Base-by-base conservation (phyloP, 2,888 invertebrate genomes). In the Xanthia icteritia region DNA sequence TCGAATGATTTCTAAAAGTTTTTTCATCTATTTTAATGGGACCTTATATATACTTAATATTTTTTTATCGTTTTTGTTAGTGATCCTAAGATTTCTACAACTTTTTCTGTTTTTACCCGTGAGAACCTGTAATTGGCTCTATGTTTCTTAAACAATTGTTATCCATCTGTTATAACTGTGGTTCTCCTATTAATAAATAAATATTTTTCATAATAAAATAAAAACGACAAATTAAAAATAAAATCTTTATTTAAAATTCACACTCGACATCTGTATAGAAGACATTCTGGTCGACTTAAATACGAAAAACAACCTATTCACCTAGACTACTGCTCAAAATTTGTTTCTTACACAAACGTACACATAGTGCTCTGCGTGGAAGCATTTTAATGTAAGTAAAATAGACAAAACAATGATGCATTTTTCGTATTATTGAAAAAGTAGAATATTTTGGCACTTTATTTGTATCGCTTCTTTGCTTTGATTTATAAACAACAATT, bases 171-270 rank as follows among this genome's bases (percentile, higher is more conserved):
- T n/a, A n/a, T n/a, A n/a, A n/a, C n/a, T n/a, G n/a, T n/a, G n/a
- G n/a, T n/a, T n/a, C n/a, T n/a, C n/a, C n/a, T n/a, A n/a, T n/a
- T n/a, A n/a, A n/a, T n/a, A n/a, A n/a, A n/a, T n/a, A n/a, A n/a
- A 39, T n/a, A 13, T 39, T 48, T 20, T 17, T 39, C 39, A 61
- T 23, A 76, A 86, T 71, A 65, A 69, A 80, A 89, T 86, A 86
- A 71, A 73, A 48, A 65, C 63, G 0, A 39, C 3, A 68, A 81
- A 45, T 90, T 94, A 93, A 95, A 96, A 96, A 95, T 95, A 96
- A 95, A 95, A 93, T 95, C 93, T 95, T 96, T 96, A 95, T 95
- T 96, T 82, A 88, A 93, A 96, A 94, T 94, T 94, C 96, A 96
- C 96, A 95, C 96, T 92, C 91, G 91, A 93, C 92, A 93, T 92